These are phyloP conservation scores for Cheirogaleus medius DNA, from an alignment of 2,113 vertebrate species.

Conservation along the genomic window DNA sequence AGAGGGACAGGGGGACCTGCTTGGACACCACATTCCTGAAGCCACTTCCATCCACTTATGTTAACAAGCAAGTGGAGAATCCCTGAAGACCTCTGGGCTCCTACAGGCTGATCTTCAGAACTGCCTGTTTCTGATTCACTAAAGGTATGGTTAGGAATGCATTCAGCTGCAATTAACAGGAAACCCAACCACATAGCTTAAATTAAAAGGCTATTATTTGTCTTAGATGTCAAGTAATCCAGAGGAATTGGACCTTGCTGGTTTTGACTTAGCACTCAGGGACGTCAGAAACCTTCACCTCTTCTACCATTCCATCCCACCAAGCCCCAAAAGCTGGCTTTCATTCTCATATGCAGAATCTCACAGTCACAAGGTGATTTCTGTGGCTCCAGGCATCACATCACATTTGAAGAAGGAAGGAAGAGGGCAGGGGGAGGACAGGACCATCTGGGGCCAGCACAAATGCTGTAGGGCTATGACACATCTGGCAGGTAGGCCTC, in stretches of 20 bases:
- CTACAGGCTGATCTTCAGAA: neutral
- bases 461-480: neutral
- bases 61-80: neutral
- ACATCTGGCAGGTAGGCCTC: too few species aligned
- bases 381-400: neutral
- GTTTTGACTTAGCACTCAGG: neutral
- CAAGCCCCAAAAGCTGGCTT: neutral
- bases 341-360: neutral
- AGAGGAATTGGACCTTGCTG: neutral
- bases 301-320: neutral
- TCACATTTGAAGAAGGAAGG: accelerated
- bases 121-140: neutral
- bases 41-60: neutral
- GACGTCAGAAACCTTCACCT: neutral
- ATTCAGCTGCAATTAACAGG: neutral
- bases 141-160: neutral
- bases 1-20: neutral
- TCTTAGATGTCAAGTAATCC: neutral
- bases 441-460: accelerated
- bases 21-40: neutral
- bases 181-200: neutral
- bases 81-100: neutral
- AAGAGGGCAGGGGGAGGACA: neutral
- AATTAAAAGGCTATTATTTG: neutral
- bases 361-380: neutral